A percentile compares a stretch with the other conserved stretches of the same genome.
Evolutionary conservation across 2,797 vertebrate species (phyloP).

Genomic region (Lacerta viridis): DNA sequence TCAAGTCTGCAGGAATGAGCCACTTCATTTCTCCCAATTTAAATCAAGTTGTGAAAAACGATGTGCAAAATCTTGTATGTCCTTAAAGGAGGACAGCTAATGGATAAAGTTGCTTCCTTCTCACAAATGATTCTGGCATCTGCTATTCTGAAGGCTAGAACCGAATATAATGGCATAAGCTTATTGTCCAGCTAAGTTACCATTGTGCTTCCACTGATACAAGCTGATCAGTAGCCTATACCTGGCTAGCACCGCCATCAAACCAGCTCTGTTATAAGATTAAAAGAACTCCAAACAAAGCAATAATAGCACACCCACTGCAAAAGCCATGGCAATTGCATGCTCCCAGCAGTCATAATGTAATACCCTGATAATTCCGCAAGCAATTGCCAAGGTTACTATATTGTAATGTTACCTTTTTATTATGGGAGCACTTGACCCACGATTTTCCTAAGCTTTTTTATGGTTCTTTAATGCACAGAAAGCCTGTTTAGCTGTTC

Average conservation of each 20-base stretch:
- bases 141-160: slow-evolving; percentile 24
- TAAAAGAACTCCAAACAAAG: background rate
- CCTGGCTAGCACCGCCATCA: background rate
- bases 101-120: background rate
- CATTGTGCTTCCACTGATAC: background rate
- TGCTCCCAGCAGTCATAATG: background rate
- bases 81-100: slow-evolving; percentile 20
- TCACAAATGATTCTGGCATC: slow-evolving; percentile 35
- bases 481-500: no score
- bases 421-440: background rate
- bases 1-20: slow-evolving; percentile 43
- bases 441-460: background rate
- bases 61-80: slow-evolving; percentile 6
- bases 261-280: background rate
- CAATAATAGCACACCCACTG: background rate
- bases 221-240: background rate
- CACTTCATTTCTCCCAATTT: slow-evolving; percentile 48
- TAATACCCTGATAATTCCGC: no score
- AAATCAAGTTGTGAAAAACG: slow-evolving; percentile 35
- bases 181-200: background rate
- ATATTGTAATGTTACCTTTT: background rate
- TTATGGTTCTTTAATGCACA: background rate
- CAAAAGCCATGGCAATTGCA: background rate
- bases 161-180: background rate
- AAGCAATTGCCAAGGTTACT: background rate